Conservation (phyloP, 2,113 vertebrate species). For the Oenanthe oenanthe region DNA sequence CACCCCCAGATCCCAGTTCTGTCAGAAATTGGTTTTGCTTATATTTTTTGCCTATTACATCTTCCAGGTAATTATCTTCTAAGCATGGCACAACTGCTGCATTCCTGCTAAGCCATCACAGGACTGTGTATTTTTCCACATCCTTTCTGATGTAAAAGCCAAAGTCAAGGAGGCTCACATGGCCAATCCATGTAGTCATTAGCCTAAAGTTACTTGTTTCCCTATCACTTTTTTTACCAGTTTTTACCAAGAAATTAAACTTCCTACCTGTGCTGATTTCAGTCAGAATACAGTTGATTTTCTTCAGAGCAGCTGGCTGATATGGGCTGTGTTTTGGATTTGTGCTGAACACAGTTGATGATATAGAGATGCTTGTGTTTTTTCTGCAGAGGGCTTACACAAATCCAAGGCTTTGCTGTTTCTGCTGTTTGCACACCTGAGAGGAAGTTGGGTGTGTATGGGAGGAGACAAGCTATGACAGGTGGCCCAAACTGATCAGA, state of each 20-base stretch:
- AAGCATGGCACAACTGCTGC: not conserved
- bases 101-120: not conserved
- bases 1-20: not conserved
- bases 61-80: not conserved
- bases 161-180: not conserved
- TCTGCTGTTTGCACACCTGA: not conserved
- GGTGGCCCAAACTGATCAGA: not conserved
- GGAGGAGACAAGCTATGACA: not conserved
- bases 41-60: not conserved
- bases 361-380: not conserved
- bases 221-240: not conserved
- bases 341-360: not conserved
- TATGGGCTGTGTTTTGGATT: not conserved
- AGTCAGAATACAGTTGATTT: not conserved
- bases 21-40: not conserved
- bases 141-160: not conserved
- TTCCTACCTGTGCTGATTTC: not conserved
- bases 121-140: not conserved
- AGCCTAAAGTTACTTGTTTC: not conserved
- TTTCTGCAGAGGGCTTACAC: not conserved
- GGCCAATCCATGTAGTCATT: no score
- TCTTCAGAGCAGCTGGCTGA: not conserved
- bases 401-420: not conserved
- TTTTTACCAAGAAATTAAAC: not conserved
- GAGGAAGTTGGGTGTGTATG: not conserved